Conservation (phyloP, 2,113 vertebrate species). For the Eira barbara region DNA sequence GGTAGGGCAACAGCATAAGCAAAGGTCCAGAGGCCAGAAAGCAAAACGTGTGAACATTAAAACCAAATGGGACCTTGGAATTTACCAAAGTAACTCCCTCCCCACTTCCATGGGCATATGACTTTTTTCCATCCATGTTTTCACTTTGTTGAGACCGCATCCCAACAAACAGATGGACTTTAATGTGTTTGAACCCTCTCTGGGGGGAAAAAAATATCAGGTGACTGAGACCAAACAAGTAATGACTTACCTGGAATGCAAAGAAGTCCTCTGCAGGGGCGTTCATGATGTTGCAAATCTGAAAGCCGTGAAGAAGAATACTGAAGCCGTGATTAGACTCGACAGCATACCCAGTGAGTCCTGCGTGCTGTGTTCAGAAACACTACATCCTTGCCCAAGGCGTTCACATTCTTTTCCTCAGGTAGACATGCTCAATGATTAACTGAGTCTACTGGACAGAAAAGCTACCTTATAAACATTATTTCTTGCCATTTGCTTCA, state of each 20-base stretch:
- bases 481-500: neutral
- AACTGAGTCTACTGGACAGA: neutral
- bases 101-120: neutral
- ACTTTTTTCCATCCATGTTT: neutral
- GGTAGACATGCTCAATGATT: neutral
- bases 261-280: constrained; percentile 93
- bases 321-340: neutral
- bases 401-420: neutral
- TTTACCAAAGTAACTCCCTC: neutral
- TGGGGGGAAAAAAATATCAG: neutral
- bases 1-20: neutral
- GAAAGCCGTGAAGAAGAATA: constrained; percentile 7
- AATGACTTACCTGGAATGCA: constrained; percentile 89
- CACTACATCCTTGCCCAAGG: neutral
- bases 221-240: neutral
- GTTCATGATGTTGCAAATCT: constrained; percentile 99
- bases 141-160: neutral
- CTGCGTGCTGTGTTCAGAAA: accelerated
- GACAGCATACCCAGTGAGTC: accelerated
- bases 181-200: neutral
- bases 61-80: neutral
- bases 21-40: neutral
- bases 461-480: neutral
- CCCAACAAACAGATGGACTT: neutral
- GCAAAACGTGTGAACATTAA: neutral